Percentiles rank a stretch among this genome's conserved stretches.
phyloP scores from a whole-genome alignment of 2,797 vertebrate genomes.

The Lepus oiostolus region DNA sequence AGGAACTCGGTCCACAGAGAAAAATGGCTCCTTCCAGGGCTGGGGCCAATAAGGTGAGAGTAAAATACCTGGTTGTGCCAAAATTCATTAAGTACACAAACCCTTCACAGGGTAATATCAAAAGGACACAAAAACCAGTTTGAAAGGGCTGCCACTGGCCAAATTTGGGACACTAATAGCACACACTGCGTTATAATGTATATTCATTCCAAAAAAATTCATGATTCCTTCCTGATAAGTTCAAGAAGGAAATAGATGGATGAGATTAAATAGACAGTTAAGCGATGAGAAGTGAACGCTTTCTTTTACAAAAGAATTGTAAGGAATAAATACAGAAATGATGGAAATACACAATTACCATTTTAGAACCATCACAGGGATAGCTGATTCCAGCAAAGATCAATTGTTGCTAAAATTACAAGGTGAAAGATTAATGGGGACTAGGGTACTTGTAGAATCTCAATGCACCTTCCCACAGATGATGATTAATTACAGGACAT shows the following conservation, averaged over 20 bases:
- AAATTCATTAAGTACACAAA: conserved; percentile 21
- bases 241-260: not conserved
- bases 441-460: conserved; percentile 2
- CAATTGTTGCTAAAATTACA: conserved; percentile 16
- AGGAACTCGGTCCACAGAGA: conserved; percentile 45
- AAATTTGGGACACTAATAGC: not conserved
- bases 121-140: conserved; percentile 34
- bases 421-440: not conserved
- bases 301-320: conserved; percentile 50
- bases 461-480: not conserved
- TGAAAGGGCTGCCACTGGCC: not conserved
- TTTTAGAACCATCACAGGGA: conserved; percentile 43
- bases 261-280: conserved; percentile 27
- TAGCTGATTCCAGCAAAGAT: not conserved
- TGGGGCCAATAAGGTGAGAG: not conserved
- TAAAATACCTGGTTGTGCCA: not conserved
- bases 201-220: conserved; percentile 23
- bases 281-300: not conserved
- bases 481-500: not conserved
- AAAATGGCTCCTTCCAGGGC: conserved; percentile 10
- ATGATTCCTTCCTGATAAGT: not conserved
- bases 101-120: not conserved
- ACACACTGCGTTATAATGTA: not conserved
- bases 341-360: not conserved
- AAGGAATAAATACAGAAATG: not conserved